phyloP scores from a whole-genome alignment of 2,797 vertebrate genomes.

The Phoebastria nigripes region DNA sequence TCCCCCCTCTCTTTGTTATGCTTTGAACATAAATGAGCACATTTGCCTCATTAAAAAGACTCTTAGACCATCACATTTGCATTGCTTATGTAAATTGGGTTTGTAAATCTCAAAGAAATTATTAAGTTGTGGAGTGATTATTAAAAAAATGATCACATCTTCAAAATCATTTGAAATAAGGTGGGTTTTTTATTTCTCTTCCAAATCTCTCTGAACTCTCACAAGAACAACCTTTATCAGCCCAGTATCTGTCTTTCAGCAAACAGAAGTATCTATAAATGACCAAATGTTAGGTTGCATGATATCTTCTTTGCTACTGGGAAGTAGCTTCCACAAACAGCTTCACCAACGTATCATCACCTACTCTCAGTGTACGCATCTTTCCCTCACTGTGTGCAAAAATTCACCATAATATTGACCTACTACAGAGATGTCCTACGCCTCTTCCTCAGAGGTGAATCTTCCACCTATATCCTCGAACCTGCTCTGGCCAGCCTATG shows the following conservation, averaged over 20 bases:
- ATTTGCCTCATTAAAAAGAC: constrained; percentile 10
- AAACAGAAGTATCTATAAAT: background rate
- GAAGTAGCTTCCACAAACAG: background rate
- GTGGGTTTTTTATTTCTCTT: background rate
- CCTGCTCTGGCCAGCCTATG: background rate
- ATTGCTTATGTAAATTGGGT: constrained; percentile 17
- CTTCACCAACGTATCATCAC: background rate
- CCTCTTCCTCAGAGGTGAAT: background rate
- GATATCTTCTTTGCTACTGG: background rate
- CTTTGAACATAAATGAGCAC: constrained; percentile 2
- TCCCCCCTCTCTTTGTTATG: background rate
- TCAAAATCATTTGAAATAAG: background rate
- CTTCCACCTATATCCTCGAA: background rate
- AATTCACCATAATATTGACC: background rate
- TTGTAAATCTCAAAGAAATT: background rate
- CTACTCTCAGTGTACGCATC: rapidly evolving
- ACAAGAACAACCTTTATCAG: background rate
- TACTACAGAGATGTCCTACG: background rate
- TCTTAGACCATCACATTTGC: background rate
- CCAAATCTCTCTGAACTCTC: background rate
- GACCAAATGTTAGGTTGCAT: background rate
- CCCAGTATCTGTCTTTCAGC: background rate
- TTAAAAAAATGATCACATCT: background rate
- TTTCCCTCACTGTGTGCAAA: background rate
- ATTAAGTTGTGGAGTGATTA: background rate